Base-by-base conservation (phyloP, 1,140 invertebrate species). In the Conopomorpha cramerella region DNA sequence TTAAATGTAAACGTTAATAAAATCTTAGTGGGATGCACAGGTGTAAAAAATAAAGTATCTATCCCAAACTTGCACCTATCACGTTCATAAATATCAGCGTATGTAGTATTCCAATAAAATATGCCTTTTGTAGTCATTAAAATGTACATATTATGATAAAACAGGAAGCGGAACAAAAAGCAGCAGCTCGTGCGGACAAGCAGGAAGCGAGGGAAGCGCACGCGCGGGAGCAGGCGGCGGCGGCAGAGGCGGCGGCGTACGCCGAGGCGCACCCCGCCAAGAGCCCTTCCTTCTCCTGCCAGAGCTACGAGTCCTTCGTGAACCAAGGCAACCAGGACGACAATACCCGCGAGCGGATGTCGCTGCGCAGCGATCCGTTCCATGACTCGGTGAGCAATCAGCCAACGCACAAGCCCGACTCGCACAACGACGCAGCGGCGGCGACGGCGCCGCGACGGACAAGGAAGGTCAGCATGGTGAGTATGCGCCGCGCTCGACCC, bases 401-500 rank as follows among this genome's bases (percentile, higher is more conserved):
- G 70, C 86, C 88, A 81, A 77, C 66, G 70, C 70, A 74, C 66
- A 71, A 70, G 70, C 70, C 66, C 62, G 63, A 82, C 59, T 67
- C 78, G 78, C 82, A 80, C 74, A 72, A 82, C 80, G 71, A 77
- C 54, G 51, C 74, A 61, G 78, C 72, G 72, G n/a, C n/a, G n/a
- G n/a, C n/a, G n/a, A n/a, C n/a, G n/a, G n/a, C n/a, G n/a, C n/a
- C n/a, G n/a, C 80, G 80, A 60, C 80, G 80, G 31, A 55, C 87
- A 55, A 85, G 92, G 78, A 95, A 93, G 89, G 91, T 93, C 81
- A 92, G 89, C 82, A 87, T 88, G 82, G 89, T 91, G 86, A 90
- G 89, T 91, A 81, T 73, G 64, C 56, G 42, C 43, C 45, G 37
- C 47, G 36, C 45, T 42, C 49, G 54, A 53, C 56, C 41, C 49